Evolutionary conservation across 2,888 invertebrate species (phyloP).

Genomic region (Folsomia manolachei): DNA sequence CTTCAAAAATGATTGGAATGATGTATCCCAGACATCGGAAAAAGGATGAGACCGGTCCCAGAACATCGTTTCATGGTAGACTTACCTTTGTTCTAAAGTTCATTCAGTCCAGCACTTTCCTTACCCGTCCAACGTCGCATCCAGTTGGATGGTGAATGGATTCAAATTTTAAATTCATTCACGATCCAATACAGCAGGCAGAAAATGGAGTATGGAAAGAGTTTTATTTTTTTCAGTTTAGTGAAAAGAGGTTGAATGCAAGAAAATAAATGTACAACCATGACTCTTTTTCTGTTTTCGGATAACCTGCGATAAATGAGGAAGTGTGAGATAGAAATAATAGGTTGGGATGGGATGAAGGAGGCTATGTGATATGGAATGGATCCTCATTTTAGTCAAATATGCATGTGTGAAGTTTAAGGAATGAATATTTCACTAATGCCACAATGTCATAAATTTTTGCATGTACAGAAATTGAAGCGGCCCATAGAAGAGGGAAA

Average conservation of each 20-base stretch:
- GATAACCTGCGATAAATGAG: too few species aligned
- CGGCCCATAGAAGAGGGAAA: conserved; percentile 68
- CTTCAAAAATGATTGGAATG: conserved; percentile 26
- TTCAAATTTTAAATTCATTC: too few species aligned
- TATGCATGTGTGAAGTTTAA: too few species aligned
- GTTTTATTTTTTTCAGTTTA: not conserved
- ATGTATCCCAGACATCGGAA: conserved; percentile 26
- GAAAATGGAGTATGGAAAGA: not conserved
- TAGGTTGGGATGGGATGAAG: not conserved
- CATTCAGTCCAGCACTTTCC: not conserved
- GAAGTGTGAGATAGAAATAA: not conserved
- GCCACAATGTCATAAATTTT: conserved; percentile 35
- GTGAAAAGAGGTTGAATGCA: conserved; percentile 7
- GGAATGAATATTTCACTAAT: too few species aligned
- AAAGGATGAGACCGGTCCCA: conserved; percentile 11
- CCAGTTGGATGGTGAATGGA: too few species aligned
- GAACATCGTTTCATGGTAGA: conserved; percentile 20
- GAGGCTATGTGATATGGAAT: conserved; percentile 7
- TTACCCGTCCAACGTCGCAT: not conserved
- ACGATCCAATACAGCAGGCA: too few species aligned
- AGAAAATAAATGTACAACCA: too few species aligned
- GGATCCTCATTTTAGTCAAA: not conserved
- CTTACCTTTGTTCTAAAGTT: conserved; percentile 20
- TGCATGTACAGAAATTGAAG: conserved; percentile 62
- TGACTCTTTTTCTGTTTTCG: too few species aligned